Base-by-base conservation (phyloP, 2,797 vertebrate species). In the Phyllotis vaccarum region DNA sequence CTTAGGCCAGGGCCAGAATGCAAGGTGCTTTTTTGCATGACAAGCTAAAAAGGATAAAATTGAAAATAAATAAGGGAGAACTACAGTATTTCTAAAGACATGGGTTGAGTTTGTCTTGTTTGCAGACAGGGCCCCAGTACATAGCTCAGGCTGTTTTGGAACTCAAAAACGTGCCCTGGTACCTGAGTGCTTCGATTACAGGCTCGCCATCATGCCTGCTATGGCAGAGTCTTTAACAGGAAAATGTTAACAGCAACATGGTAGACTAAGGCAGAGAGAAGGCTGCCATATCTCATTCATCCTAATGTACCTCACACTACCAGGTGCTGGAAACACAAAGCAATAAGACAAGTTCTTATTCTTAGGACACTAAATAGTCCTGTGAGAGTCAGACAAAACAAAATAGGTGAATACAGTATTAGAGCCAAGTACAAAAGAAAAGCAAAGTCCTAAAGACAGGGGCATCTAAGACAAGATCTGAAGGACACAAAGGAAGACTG, bases 351-450 rank as follows among this genome's bases (percentile, higher is more conserved):
- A 75, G 56, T 70, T 27, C 21, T 93, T 88, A 22, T 95, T 74
- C 56, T 91, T 52, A 37, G 46, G 43, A 46, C 66, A 89, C 74
- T 89, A 37, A 21, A 0, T 49, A 14, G 3, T n/a, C 60, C 82
- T 85, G 2, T 75, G 37, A 95, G 34, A 95, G 46, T 46, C 34
- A 96, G 62, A 91, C 17, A 86, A 95, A 37, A 85, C 82, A 66
- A 88, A 90, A 92, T 0, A 83, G 75, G 49, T 49, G 82, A 92
- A 79, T 19, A 78, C 9, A 76, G 85, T 11, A 56, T 6, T 2
- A 54, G 31, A 54, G 34, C 27, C 60, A 64, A 83, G 43, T 29
- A 66, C 17, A 85, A 43, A 68, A 34, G 12, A 14, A 52, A 68
- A 21, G 34, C 66, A 56, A 16, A 37, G 16, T 54, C 49, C n/a